phyloP scores from a whole-genome alignment of 2,888 invertebrate species.

The Caenorhabditis angaria region DNA sequence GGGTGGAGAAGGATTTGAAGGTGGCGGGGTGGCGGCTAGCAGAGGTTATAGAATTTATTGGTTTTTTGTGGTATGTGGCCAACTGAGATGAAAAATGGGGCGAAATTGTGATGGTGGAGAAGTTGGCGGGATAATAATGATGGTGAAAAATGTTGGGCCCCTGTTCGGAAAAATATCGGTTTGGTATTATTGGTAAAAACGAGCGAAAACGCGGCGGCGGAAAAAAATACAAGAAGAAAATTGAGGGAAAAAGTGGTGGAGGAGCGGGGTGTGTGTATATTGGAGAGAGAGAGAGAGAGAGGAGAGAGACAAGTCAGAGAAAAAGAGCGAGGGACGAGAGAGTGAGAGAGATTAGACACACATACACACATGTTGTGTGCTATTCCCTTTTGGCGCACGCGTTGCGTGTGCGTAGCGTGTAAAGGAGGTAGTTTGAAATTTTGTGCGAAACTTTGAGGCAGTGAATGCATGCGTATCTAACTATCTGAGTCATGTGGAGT shows the following conservation, averaged over 20 bases:
- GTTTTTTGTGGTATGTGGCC: too few species aligned
- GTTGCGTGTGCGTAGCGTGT: slow-evolving; percentile 1
- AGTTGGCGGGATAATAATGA: too few species aligned
- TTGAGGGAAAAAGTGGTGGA: background rate
- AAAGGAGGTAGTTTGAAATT: slow-evolving; percentile 18
- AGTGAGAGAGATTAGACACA: slow-evolving; percentile 12
- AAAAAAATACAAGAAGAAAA: background rate
- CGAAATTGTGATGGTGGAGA: too few species aligned
- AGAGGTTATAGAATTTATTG: too few species aligned
- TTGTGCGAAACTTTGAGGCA: background rate
- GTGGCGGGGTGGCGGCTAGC: slow-evolving; percentile 17
- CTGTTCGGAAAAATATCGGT: too few species aligned
- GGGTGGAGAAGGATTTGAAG: background rate
- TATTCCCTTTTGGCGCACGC: background rate
- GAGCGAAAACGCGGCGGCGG: too few species aligned
- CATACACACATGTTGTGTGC: slow-evolving; percentile 8
- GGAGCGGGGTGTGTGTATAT: background rate
- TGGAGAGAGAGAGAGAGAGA: background rate
- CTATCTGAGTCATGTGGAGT: background rate
- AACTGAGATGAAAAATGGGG: too few species aligned
- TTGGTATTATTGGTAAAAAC: too few species aligned
- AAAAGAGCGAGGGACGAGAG: slow-evolving; percentile 14
- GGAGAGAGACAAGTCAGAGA: background rate
- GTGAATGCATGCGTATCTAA: background rate
- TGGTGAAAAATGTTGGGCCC: too few species aligned